phyloP scores from a whole-genome alignment of 2,113 vertebrate species.

The Aphelocoma coerulescens region DNA sequence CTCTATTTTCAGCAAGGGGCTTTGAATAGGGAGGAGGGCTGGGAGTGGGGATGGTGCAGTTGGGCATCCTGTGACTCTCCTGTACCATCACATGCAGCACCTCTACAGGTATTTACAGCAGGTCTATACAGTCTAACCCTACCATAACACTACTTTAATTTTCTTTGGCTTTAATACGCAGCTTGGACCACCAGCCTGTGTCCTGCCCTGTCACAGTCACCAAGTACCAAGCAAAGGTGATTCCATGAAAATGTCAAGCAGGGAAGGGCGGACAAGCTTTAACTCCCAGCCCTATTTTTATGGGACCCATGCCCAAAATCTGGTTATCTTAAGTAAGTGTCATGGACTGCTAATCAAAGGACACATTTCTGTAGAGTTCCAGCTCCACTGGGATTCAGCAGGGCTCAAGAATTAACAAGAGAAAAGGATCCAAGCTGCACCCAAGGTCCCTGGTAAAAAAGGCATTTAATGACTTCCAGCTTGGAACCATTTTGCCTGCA shows the following conservation, averaged over 20 bases:
- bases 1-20: not conserved
- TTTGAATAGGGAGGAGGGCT: not conserved
- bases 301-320: constrained; percentile 55
- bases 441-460: not conserved
- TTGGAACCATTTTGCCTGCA: not conserved
- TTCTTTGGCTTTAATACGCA: not conserved
- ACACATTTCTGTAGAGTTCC: not conserved
- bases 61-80: not conserved
- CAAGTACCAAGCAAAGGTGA: not conserved
- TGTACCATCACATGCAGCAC: not conserved
- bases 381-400: not conserved
- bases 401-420: not conserved
- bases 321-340: constrained; percentile 61
- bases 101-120: not conserved
- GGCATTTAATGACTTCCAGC: constrained; percentile 18
- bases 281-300: constrained; percentile 55
- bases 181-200: not conserved
- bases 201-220: constrained; percentile 13
- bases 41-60: not conserved
- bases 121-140: not conserved
- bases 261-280: constrained; percentile 44
- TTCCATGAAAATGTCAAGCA: constrained; percentile 49
- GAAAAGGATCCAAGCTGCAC: not conserved
- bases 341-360: constrained; percentile 38
- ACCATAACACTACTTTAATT: not conserved